Percentiles rank a stretch among this genome's conserved stretches.
Conservation (phyloP, 2,113 vertebrate species). For the Pithys albifrons region DNA sequence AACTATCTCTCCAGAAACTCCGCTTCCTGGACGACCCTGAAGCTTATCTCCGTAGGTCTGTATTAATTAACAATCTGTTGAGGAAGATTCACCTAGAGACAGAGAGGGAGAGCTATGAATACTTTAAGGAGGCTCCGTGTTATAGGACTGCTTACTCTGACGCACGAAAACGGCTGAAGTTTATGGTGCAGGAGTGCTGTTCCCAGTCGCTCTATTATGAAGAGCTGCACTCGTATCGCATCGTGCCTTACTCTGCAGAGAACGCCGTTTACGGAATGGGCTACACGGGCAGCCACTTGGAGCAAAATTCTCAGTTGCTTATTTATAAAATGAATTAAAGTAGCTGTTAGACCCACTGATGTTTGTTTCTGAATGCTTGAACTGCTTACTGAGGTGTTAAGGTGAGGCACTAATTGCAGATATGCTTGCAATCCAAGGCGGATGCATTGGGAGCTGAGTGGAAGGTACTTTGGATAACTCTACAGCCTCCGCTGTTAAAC, state of each 20-base stretch:
- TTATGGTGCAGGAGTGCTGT: constrained; percentile 90
- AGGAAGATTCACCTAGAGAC: constrained; percentile 95
- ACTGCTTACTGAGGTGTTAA: constrained; percentile 68
- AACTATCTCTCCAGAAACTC: constrained; percentile 96
- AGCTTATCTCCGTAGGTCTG: constrained; percentile 92
- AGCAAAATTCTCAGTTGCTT: constrained; percentile 86
- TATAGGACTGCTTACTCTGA: constrained; percentile 79
- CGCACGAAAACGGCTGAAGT: constrained; percentile 89
- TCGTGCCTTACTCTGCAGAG: constrained; percentile 86
- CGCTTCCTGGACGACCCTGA: constrained; percentile 96
- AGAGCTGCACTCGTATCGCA: constrained; percentile 87
- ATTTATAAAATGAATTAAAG: constrained; percentile 91
- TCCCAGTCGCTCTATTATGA: constrained; percentile 86
- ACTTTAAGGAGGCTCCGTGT: constrained; percentile 78
- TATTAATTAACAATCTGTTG: constrained; percentile 98
- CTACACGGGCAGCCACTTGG: constrained; percentile 80
- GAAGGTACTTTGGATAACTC: constrained; percentile 54
- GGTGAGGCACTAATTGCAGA: constrained; percentile 55
- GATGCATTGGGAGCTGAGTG: constrained; percentile 41
- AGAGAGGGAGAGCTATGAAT: constrained; percentile 85
- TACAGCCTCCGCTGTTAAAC: constrained; percentile 21
- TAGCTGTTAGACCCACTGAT: constrained; percentile 74
- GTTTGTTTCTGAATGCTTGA: constrained; percentile 74
- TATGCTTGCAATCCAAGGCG: constrained; percentile 56
- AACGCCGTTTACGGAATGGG: constrained; percentile 85